These are phyloP conservation scores for Sturnus vulgaris DNA, from an alignment of 2,113 vertebrate genomes.

Conservation along the genomic window DNA sequence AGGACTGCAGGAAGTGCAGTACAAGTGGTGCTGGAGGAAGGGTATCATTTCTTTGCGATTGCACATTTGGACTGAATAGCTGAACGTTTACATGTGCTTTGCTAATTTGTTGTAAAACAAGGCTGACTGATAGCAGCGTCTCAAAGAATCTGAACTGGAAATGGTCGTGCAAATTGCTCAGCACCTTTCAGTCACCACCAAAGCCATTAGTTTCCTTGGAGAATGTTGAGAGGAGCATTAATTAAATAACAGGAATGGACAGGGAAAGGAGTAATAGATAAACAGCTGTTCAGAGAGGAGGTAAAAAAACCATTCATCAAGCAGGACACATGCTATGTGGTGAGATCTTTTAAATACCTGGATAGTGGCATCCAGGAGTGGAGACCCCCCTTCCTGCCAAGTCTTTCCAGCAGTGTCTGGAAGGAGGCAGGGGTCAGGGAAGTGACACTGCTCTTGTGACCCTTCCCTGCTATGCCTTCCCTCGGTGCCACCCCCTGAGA, in stretches of 20 bases:
- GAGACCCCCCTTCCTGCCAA: fast-evolving
- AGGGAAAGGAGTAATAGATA: not conserved
- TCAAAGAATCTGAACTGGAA: not conserved
- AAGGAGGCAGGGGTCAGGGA: not conserved
- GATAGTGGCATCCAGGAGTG: not conserved
- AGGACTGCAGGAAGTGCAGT: not conserved
- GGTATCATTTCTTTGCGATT: not conserved
- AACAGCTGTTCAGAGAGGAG: not conserved
- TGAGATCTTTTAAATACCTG: not conserved
- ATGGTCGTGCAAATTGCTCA: not conserved
- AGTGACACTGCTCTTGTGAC: not conserved
- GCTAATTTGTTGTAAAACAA: conserved; percentile 15
- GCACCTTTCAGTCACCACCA: conserved; percentile 8
- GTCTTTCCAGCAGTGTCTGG: not conserved
- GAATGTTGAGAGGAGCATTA: not conserved
- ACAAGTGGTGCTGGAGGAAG: not conserved
- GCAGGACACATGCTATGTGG: not conserved
- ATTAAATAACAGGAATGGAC: conserved; percentile 12
- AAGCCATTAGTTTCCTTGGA: conserved; percentile 11
- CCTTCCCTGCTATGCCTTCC: not conserved
- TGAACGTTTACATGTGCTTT: not conserved
- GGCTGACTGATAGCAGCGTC: not conserved
- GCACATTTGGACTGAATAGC: not conserved
- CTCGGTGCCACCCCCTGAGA: not conserved
- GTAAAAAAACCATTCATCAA: not conserved